Percentiles rank a stretch among this genome's conserved stretches.
Evolutionary conservation across 2,888 invertebrate genomes (phyloP).

Genomic region (Protonemura montana): DNA sequence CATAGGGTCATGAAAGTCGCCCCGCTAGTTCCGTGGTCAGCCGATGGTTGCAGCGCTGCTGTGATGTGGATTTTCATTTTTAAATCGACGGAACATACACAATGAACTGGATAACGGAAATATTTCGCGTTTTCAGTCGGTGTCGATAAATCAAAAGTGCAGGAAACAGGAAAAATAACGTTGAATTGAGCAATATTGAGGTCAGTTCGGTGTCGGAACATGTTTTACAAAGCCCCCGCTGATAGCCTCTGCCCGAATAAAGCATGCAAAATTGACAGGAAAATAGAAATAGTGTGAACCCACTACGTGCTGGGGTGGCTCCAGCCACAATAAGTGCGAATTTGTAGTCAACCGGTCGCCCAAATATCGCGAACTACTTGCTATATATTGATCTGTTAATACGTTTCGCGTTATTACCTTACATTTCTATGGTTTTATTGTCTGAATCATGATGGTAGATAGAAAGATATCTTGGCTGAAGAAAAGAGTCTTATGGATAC

Average conservation of each 20-base stretch:
- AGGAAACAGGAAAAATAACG: not conserved
- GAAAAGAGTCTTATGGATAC: slow-evolving; percentile 7
- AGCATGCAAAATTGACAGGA: not conserved
- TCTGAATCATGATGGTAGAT: not conserved
- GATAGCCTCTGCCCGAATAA: not conserved
- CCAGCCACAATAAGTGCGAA: no score
- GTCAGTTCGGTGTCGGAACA: not conserved
- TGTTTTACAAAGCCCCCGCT: not conserved
- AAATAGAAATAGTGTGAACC: not conserved
- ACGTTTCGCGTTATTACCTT: not conserved
- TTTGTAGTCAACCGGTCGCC: not conserved
- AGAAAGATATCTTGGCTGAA: not conserved
- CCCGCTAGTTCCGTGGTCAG: not conserved
- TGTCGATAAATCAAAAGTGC: not conserved
- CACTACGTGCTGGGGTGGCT: no score
- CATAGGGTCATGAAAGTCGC: not conserved
- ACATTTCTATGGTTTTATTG: not conserved
- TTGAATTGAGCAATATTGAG: slow-evolving; percentile 5
- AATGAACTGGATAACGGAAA: not conserved
- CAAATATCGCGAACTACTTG: not conserved
- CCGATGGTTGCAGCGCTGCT: not conserved
- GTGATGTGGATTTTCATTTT: not conserved
- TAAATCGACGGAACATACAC: not conserved
- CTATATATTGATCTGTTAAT: not conserved
- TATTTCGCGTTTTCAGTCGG: not conserved